Evolutionary conservation across 2,888 invertebrate genomes (phyloP).

Genomic region (Lithosia quadra): DNA sequence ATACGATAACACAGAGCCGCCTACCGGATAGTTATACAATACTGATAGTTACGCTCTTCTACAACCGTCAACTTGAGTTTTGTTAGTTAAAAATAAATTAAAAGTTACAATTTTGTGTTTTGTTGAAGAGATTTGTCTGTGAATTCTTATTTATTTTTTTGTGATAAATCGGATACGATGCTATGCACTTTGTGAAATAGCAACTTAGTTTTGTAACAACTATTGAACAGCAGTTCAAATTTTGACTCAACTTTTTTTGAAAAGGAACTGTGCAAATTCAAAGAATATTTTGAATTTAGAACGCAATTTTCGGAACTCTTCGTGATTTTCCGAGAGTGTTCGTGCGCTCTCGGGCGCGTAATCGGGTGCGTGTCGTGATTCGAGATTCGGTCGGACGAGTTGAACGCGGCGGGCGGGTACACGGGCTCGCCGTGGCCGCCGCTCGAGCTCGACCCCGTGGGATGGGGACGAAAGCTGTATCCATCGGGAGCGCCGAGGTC

Average conservation of each 20-base stretch:
- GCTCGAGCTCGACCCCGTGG: slow-evolving; percentile 91
- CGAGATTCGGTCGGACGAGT: slow-evolving; percentile 93
- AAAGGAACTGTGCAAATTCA: slow-evolving; percentile 30
- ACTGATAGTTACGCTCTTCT: slow-evolving; percentile 33
- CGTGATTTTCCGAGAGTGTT: slow-evolving; percentile 70
- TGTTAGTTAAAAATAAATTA: slow-evolving; percentile 24
- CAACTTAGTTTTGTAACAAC: slow-evolving; percentile 12
- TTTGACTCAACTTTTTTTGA: background rate
- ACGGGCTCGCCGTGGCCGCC: slow-evolving; percentile 94
- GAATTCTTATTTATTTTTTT: slow-evolving; percentile 29
- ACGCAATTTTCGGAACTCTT: slow-evolving; percentile 54
- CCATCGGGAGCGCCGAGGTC: slow-evolving; percentile 90
- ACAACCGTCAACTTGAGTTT: slow-evolving; percentile 32
- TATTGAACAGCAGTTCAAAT: slow-evolving; percentile 1
- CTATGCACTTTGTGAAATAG: slow-evolving; percentile 17
- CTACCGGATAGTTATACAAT: slow-evolving; percentile 70
- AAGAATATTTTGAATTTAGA: slow-evolving; percentile 48
- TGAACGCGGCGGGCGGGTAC: slow-evolving; percentile 90
- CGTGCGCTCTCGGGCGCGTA: slow-evolving; percentile 76
- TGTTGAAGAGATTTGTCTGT: slow-evolving; percentile 33
- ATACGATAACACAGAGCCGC: slow-evolving; percentile 83
- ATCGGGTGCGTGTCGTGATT: slow-evolving; percentile 74
- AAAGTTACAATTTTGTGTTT: slow-evolving; percentile 42
- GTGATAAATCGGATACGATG: slow-evolving; percentile 25
- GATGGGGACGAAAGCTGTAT: slow-evolving; percentile 93